Evolutionary conservation across 1,140 invertebrate genomes (phyloP).

Genomic region (Leptopilina boulardi): DNA sequence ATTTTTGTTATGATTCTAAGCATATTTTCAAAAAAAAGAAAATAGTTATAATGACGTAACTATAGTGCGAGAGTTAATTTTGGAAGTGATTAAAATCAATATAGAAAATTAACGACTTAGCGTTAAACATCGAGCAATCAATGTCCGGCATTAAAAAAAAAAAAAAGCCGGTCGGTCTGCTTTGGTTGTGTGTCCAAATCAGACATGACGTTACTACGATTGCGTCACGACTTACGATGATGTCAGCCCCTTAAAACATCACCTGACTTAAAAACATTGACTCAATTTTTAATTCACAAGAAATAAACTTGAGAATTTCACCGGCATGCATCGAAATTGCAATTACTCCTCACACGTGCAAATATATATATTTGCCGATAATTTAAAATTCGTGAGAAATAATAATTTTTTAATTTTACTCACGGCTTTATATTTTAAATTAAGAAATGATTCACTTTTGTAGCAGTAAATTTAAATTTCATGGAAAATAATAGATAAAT

Average conservation of each 20-base stretch:
- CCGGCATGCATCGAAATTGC: background rate
- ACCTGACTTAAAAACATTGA: conserved; percentile 69
- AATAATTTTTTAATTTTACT: too few relatives aligned
- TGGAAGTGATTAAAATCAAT: conserved; percentile 16
- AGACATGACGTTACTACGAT: conserved; percentile 61
- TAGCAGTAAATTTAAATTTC: too few relatives aligned
- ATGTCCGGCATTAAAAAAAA: background rate
- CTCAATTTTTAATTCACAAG: conserved; percentile 35
- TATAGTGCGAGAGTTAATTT: background rate
- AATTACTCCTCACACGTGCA: too few relatives aligned
- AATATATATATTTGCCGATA: too few relatives aligned
- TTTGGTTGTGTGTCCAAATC: conserved; percentile 3
- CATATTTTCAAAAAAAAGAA: background rate
- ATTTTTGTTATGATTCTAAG: background rate
- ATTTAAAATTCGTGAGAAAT: too few relatives aligned
- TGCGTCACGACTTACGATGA: conserved; percentile 69
- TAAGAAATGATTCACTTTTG: too few relatives aligned
- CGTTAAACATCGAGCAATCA: conserved; percentile 2
- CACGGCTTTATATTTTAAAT: too few relatives aligned
- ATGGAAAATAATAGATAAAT: too few relatives aligned
- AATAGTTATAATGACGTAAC: background rate
- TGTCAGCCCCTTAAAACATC: conserved; percentile 60
- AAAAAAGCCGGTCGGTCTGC: conserved; percentile 27
- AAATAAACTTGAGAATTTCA: background rate
- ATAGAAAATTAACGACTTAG: background rate